Evolutionary conservation across 1,140 invertebrate genomes (phyloP), one percentile per base, ranked within the genome.

Genomic region (Amyelois transitella): DNA sequence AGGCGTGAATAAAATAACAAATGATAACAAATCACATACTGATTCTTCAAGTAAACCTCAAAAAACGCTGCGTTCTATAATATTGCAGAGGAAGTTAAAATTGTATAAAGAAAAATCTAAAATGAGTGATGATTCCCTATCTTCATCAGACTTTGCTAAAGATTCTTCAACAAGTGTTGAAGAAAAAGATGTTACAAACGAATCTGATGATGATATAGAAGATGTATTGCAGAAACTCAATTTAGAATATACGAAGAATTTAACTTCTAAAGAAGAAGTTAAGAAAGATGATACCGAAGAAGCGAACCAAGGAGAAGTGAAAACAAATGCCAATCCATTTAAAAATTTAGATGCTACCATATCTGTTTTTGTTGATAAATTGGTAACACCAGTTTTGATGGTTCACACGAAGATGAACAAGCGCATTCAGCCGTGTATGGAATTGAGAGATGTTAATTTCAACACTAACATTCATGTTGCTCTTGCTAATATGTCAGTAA

Each of bases 401-500:
- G 82, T 86, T 0, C 85, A 88, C 64, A 70, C 75, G 4, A 88
- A 86, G 55, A 72, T 67, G 18, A 71, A 78, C 55, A 76, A 70
- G 48, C 61, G 68, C 2, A 75, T 88, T 12, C 64, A 75, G 32
- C 75, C 85, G 0, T 28, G 62, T 21, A 66, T 54, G 7, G 62
- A 62, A 14, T 54, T 85, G 18, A 70, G 73, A 43, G 77, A 86
- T 48, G 59, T 82, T 6, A 58, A 70, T 19, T 88, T 88, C 14
- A 78, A 74, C 38, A 22, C 45, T 4, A 60, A 81, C 22, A 81
- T 86, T 24, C 69, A 76, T 50, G 49, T 69, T 0, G 60, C 66
- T 8, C 56, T 88, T 1, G 64, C 55, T 45, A 76, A 78, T 48
- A 75, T 86, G 67, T 55, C 38, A 0, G 18, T 88, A 6, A 56